These are phyloP conservation scores for Setophaga coronata DNA, from an alignment of 2,113 vertebrate species.

Conservation along the genomic window DNA sequence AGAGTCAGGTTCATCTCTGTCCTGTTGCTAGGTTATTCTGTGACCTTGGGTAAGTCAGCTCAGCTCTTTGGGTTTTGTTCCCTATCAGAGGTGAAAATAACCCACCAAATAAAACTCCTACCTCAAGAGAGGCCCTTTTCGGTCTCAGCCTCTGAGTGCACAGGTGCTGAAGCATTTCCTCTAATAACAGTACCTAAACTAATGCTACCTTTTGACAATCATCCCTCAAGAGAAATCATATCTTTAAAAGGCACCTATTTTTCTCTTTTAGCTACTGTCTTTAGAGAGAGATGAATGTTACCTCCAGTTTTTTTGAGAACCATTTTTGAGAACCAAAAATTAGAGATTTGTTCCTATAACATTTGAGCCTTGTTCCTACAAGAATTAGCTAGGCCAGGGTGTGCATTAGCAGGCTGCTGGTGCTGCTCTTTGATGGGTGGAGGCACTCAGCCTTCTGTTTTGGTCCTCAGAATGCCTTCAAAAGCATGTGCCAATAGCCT, in stretches of 20 bases:
- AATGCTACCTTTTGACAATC: neutral
- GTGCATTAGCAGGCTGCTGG: neutral
- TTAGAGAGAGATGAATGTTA: neutral
- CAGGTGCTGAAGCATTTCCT: neutral
- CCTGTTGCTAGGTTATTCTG: neutral
- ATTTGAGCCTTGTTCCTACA: neutral
- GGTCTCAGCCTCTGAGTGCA: neutral
- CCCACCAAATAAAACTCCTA: neutral
- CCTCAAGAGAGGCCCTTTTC: neutral
- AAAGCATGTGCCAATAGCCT: neutral
- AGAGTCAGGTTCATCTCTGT: neutral
- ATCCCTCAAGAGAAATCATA: neutral
- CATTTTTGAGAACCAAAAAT: neutral
- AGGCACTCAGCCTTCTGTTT: neutral
- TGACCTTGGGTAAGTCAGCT: neutral
- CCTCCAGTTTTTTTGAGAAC: neutral
- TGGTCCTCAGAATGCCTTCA: neutral
- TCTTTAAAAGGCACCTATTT: neutral
- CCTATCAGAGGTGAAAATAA: accelerated
- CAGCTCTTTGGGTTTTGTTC: neutral
- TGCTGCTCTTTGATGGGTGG: neutral
- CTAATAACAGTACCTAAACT: neutral
- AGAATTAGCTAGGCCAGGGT: neutral
- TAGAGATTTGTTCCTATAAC: neutral
- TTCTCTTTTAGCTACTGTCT: neutral